Evolutionary conservation across 2,888 invertebrate genomes (phyloP), one percentile per base, ranked within the genome.

Genomic region (Philhelius pedissequus): DNA sequence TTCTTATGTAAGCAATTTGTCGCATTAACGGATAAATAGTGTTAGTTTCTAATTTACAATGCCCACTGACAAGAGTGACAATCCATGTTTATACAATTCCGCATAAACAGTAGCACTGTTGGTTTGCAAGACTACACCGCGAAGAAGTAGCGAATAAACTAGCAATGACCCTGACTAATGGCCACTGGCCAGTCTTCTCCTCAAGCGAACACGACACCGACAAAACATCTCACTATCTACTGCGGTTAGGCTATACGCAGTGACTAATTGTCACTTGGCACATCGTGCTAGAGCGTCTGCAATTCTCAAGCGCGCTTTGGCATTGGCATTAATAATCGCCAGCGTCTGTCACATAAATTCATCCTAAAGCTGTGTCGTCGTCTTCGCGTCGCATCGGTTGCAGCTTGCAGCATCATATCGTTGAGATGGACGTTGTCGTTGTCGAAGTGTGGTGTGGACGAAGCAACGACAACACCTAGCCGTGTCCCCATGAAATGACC

Each of bases 221-320:
- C 84, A 75, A n/a, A 69, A 70, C 84, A 70, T 80, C 71, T 83
- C 69, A 80, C 75, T 80, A 71, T 52, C 64, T 32, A 64, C 45
- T 32, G 27, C 20, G n/a, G n/a, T n/a, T n/a, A n/a, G n/a, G n/a
- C n/a, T n/a, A 64, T 64, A 32, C 80, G 58, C 79, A 71, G 68
- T 80, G 84, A 80, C 84, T 84, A 84, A 84, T 84, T 84, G 80
- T 76, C 84, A 80, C 79, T 83, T 79, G 83, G 83, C 74, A 79
- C 70, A 79, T 68, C 27, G n/a, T n/a, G 56, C 27, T 40, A 45
- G 9, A 18, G n/a, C 22, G 66, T 75, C 58, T 32, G 66, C 83
- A 70, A 83, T 64, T 83, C 79, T 74, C 50, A 68, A 38, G 38
- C 18, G 38, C 32, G n/a, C n/a, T n/a, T n/a, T n/a, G n/a, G n/a